Evolutionary conservation across 2,797 vertebrate species (phyloP), one percentile per base, ranked within the genome.

Genomic region (Sebastiscus albofasciatus): DNA sequence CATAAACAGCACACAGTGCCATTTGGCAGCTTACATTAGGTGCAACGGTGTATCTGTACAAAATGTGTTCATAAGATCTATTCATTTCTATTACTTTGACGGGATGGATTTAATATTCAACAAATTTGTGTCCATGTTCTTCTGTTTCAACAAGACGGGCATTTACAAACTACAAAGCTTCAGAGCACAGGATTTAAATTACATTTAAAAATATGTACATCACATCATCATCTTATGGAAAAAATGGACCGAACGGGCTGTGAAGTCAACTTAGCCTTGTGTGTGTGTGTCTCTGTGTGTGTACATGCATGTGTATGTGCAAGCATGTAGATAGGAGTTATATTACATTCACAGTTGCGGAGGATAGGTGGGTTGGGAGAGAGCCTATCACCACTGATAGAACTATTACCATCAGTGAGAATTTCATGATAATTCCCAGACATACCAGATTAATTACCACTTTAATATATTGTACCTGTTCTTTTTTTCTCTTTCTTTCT

Each of bases 341-440:
- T 89, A 67, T 84, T 92, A 94, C 92, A 94, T 93, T 94, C 94
- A 94, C 89, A 92, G 91, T 92, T 92, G 91, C 89, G 91, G 83
- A 82, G 74, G 82, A 81, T 61, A 77, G 88, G 84, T 90, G 86
- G 85, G 85, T 60, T 62, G 26, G 75, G 67, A 81, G 76, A 90
- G 76, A 86, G 26, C 34, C 4, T 65, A 18, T 75, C 56, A 39
- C 55, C 65, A 68, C 77, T 61, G 34, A 85, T n/a, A 58, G 29
- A 72, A 62, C 76, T 42, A 56, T 58, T 31, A 81, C 13, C 77
- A 34, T 79, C 75, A 49, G 14, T 67, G 76, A 75, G 68, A 77
- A 71, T 70, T 66, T 72, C 65, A 65, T 73, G 60, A 79, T 62
- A n/a, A 71, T 73, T 75, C 52, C 62, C 73, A 67, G 75, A 68